These are phyloP conservation scores for Hermetia illucens DNA, from an alignment of 1,140 invertebrate genomes.

Conservation along the genomic window DNA sequence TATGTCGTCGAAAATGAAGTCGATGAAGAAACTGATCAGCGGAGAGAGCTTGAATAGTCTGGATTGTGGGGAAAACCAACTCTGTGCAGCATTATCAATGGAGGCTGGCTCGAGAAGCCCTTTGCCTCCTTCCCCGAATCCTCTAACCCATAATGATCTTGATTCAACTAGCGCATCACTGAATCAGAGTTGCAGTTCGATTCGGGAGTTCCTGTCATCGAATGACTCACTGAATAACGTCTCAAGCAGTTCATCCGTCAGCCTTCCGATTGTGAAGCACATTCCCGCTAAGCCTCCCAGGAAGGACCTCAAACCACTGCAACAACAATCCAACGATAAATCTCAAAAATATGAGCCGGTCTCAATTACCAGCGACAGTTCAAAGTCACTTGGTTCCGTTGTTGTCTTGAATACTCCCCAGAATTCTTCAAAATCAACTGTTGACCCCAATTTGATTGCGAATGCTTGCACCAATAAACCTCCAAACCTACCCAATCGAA, in stretches of 20 bases:
- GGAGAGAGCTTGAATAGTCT: conserved; percentile 47
- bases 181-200: conserved; percentile 18
- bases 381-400: too few relatives aligned
- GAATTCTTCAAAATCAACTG: conserved; percentile 1
- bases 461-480: conserved; percentile 8
- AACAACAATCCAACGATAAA: conserved; percentile 9
- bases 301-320: conserved; percentile 13
- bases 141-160: conserved; percentile 26
- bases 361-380: conserved; percentile 23
- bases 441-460: not conserved
- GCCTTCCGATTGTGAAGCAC: conserved; percentile 10
- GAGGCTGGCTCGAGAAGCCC: conserved; percentile 63
- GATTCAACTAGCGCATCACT: conserved; percentile 16
- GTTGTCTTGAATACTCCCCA: too few relatives aligned
- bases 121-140: conserved; percentile 49
- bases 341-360: conserved; percentile 26
- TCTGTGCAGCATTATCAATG: conserved; percentile 54
- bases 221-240: conserved; percentile 25
- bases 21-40: conserved; percentile 63
- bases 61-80: conserved; percentile 57
- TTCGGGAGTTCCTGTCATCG: conserved; percentile 21
- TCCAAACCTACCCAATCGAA: conserved; percentile 19
- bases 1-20: conserved; percentile 65
- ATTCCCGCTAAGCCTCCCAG: conserved; percentile 28
- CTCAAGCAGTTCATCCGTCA: conserved; percentile 8